Evolutionary conservation across 2,888 invertebrate genomes (phyloP), one percentile per base, ranked within the genome.

Genomic region (Malthinus flaveolus): DNA sequence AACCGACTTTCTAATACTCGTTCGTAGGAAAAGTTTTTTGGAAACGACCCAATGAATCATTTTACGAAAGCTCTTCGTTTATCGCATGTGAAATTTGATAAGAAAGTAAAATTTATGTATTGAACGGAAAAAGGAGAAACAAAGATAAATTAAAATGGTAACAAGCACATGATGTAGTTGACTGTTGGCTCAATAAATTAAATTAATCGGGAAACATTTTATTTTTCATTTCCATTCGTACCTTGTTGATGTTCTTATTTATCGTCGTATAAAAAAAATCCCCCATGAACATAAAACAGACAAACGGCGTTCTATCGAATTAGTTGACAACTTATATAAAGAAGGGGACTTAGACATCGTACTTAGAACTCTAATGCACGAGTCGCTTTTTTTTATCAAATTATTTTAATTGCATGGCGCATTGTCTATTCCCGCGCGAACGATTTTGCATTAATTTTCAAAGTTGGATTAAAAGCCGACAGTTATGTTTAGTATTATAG

Each of bases 241-340:
- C 68, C 68, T 68, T 65, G 66, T 68, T 68, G 63, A 51, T 47
- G 61, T 66, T 63, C 66, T 68, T 68, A 69, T 69, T 69, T 69
- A 69, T 69, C 61, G 65, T 65, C 44, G 45, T 56, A 62, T 15
- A 66, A 61, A 63, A 65, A 66, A 64, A 67, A 49, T 56, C 65
- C 66, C 67, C 64, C 60, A 56, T 59, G 59, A 55, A 61, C 62
- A 67, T 65, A 68, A 68, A 70, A 68, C 67, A 66, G 63, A 69
- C 67, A 67, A 70, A 68, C 69, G 69, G 63, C 68, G 67, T 66
- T 69, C 66, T 63, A 62, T 71, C 69, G 68, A 68, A 71, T 70
- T 71, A 71, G 65, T 64, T 49, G 62, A 57, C 59, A 56, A 64
- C 58, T 61, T 61, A 48, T 55, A 60, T 54, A 50, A 9, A 34